Evolutionary conservation across 2,797 vertebrate species (phyloP).

Genomic region (Hybognathus amarus): DNA sequence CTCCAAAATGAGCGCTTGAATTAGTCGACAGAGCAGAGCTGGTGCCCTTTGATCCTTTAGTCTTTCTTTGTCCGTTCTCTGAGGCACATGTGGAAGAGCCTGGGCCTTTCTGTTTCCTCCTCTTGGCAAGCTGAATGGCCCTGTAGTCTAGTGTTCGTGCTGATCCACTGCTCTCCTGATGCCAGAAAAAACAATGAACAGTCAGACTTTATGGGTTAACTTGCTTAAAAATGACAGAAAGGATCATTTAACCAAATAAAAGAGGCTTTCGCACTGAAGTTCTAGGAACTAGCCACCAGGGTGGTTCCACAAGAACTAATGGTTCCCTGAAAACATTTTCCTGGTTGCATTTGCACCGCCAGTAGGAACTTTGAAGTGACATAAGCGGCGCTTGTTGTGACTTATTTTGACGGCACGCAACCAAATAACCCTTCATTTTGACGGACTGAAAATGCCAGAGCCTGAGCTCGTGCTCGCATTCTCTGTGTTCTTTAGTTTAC

Average conservation of each 20-base stretch:
- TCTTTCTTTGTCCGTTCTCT: constrained; percentile 80
- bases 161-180: constrained; percentile 91
- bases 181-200: background rate
- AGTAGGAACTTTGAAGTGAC: no score
- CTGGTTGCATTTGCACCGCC: no score
- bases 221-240: background rate
- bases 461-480: no score
- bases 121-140: constrained; percentile 94
- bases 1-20: constrained; percentile 72
- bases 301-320: no score
- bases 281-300: no score
- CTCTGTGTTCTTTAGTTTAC: no score
- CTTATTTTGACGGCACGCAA: no score
- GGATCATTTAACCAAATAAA: background rate
- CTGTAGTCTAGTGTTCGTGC: constrained; percentile 96
- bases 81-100: constrained; percentile 68
- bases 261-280: no score
- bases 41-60: constrained; percentile 76
- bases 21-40: constrained; percentile 60
- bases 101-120: constrained; percentile 87
- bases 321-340: no score
- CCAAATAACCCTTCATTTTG: no score
- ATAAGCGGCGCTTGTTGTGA: no score
- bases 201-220: background rate
- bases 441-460: no score